Conservation (phyloP, 2,113 vertebrate genomes). For the Myxocyprinus asiaticus region DNA sequence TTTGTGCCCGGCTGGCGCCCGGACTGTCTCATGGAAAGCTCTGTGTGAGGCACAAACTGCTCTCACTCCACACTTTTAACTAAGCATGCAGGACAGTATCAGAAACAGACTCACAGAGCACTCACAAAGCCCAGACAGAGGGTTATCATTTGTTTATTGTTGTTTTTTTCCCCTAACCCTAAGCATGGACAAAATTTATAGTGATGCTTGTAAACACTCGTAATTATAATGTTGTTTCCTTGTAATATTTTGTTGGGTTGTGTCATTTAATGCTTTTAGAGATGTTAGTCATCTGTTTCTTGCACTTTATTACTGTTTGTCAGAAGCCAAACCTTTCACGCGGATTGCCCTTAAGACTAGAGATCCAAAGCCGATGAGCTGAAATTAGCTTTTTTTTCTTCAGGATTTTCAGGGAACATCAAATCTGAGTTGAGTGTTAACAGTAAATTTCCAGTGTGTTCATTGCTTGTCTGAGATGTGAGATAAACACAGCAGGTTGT, state of each 20-base stretch:
- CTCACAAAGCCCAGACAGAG: neutral
- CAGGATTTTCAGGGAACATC: constrained; percentile 14
- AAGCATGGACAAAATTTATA: too few species aligned
- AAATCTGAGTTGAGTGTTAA: constrained; percentile 4
- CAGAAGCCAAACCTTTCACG: neutral
- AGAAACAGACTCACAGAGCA: neutral
- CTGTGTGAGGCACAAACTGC: constrained; percentile 27
- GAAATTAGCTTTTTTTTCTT: constrained; percentile 2
- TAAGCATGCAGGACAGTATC: neutral
- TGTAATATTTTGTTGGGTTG: neutral
- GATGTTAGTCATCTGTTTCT: neutral
- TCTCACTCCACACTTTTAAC: neutral
- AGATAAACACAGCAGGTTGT: constrained; percentile 20
- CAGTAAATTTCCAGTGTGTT: constrained; percentile 28
- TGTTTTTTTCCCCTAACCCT: neutral
- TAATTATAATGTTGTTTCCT: too few species aligned
- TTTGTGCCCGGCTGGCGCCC: constrained; percentile 36
- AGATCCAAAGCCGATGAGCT: constrained; percentile 24
- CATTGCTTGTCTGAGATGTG: constrained; percentile 6
- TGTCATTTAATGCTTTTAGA: neutral
- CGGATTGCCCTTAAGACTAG: constrained; percentile 23
- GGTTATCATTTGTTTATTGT: neutral
- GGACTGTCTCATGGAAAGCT: constrained; percentile 41
- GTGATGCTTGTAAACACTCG: too few species aligned
- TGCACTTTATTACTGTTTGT: too few species aligned